Evolutionary conservation across 2,797 vertebrate species (phyloP).

Genomic region (Sebastes taczanowskii): DNA sequence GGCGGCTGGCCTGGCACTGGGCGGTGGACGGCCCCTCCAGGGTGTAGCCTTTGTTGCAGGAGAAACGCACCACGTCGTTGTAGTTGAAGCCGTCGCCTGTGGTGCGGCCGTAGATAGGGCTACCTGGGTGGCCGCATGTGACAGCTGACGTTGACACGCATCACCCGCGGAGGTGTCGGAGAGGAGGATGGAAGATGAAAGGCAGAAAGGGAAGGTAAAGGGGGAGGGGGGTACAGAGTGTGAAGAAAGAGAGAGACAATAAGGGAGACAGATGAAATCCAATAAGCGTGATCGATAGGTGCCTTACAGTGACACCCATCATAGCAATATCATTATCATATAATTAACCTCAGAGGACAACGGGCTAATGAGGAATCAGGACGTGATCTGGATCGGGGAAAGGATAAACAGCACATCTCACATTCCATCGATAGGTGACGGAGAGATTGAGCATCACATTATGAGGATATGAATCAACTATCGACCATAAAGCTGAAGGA

Average conservation of each 20-base stretch:
- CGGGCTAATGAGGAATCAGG: constrained; percentile 27
- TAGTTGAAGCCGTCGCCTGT: constrained; percentile 96
- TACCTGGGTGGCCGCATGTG: constrained; percentile 97
- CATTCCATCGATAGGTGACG: constrained; percentile 36
- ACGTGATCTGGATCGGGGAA: constrained; percentile 16
- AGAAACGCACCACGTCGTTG: constrained; percentile 94
- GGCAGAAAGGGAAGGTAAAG: neutral
- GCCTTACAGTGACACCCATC: constrained; percentile 45
- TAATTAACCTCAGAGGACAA: constrained; percentile 64
- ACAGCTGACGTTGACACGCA: constrained; percentile 82
- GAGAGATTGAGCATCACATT: constrained; percentile 36
- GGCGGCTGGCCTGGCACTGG: constrained; percentile 94
- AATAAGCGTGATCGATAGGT: constrained; percentile 59
- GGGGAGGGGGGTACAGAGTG: neutral
- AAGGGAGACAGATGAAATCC: constrained; percentile 23
- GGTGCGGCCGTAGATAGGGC: constrained; percentile 96
- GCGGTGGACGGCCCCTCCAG: constrained; percentile 94
- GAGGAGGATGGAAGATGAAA: neutral
- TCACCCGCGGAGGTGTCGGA: neutral
- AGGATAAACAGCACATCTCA: constrained; percentile 34
- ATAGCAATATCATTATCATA: constrained; percentile 67
- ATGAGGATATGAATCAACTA: constrained; percentile 17
- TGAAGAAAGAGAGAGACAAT: neutral
- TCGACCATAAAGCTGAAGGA: neutral
- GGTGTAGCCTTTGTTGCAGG: constrained; percentile 94